Percentiles rank a stretch among this genome's conserved stretches.
These are phyloP conservation scores for Phalacrocorax pelagicus DNA, from an alignment of 2,113 vertebrate species.

Conservation along the genomic window DNA sequence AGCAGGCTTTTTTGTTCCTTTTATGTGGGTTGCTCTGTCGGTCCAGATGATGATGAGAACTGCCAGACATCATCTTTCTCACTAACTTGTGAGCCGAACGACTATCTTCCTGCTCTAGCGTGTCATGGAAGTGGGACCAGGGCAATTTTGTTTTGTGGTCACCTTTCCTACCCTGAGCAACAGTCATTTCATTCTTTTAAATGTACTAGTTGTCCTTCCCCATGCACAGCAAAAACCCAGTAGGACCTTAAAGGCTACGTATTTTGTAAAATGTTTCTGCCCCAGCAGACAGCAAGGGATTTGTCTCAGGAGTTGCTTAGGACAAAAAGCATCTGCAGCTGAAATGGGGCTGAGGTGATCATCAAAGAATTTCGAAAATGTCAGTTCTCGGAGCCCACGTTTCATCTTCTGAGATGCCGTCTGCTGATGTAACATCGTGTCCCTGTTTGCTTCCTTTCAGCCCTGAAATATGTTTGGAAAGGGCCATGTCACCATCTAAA, in stretches of 20 bases:
- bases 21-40: slow-evolving; percentile 64
- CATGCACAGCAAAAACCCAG: fast-evolving
- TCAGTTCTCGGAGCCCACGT: neutral
- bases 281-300: neutral
- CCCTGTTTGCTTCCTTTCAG: neutral
- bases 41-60: slow-evolving; percentile 65
- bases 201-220: neutral
- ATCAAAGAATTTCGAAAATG: neutral
- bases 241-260: neutral
- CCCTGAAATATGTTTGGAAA: neutral
- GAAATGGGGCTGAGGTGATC: neutral
- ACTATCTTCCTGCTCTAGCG: neutral
- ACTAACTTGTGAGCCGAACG: slow-evolving; percentile 21
- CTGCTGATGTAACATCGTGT: neutral
- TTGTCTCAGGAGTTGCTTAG: neutral
- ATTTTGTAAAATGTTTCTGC: neutral
- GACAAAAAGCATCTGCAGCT: neutral
- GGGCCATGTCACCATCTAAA: neutral
- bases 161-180: slow-evolving; percentile 4
- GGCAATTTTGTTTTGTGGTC: slow-evolving; percentile 27
- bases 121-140: neutral
- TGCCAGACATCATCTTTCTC: slow-evolving; percentile 61
- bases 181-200: neutral
- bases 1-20: slow-evolving; percentile 61
- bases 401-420: neutral